These are phyloP conservation scores for Heterodera carotae DNA, from an alignment of 1,140 invertebrate genomes.

Conservation along the genomic window DNA sequence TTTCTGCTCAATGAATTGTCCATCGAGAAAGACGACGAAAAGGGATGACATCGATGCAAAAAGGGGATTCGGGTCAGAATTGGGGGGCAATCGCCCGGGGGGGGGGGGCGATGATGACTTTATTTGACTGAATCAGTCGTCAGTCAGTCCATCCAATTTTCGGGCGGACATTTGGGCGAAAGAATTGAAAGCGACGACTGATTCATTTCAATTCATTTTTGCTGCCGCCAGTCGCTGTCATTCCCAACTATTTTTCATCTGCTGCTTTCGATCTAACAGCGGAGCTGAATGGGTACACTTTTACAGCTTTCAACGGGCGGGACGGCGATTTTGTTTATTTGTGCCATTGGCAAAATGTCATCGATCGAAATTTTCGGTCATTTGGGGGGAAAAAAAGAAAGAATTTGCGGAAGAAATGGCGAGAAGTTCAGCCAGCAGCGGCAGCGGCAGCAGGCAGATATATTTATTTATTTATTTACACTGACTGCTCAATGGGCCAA, in stretches of 20 bases:
- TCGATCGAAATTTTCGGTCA: too few relatives aligned
- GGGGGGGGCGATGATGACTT: not conserved
- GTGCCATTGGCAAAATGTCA: not conserved
- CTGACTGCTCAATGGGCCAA: slow-evolving; percentile 1
- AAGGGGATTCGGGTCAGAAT: not conserved
- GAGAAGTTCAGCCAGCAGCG: too few relatives aligned
- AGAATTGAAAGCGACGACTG: too few relatives aligned
- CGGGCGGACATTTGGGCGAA: too few relatives aligned
- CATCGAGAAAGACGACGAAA: not conserved
- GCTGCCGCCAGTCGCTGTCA: too few relatives aligned
- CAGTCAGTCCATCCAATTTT: not conserved
- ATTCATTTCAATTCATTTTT: too few relatives aligned
- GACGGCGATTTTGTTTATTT: too few relatives aligned
- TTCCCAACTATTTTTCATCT: not conserved
- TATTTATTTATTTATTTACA: not conserved
- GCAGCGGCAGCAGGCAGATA: not conserved
- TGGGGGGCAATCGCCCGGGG: not conserved
- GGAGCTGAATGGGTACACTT: not conserved
- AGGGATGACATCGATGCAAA: not conserved
- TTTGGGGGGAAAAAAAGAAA: not conserved
- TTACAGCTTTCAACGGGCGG: not conserved
- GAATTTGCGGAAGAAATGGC: not conserved
- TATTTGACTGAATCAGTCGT: not conserved
- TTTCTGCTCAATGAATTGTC: not conserved
- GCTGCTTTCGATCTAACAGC: not conserved